Conservation (phyloP, 1,140 invertebrate genomes). For the Zaprionus davidi region DNA sequence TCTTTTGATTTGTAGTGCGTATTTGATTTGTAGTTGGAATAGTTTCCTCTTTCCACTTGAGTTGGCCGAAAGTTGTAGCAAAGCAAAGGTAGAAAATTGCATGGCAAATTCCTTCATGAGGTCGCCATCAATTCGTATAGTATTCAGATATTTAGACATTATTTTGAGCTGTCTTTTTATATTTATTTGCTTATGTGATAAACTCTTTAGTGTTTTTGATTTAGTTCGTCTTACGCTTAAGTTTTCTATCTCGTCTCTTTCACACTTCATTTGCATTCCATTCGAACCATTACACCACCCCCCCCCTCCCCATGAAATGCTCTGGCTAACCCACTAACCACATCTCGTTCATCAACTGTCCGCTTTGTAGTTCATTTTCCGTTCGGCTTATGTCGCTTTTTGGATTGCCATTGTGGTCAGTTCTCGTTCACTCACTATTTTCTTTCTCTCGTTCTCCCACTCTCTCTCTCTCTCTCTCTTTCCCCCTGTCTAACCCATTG, state of each 20-base stretch:
- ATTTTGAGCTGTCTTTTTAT: too few relatives aligned
- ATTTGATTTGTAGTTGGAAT: background rate
- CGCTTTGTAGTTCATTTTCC: conserved; percentile 45
- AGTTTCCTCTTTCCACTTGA: background rate
- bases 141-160: background rate
- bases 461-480: background rate
- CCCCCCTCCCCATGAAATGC: background rate
- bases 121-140: background rate
- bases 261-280: conserved; percentile 8
- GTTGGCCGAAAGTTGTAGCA: background rate
- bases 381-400: conserved; percentile 37
- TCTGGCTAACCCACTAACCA: conserved; percentile 35
- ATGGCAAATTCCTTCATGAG: background rate
- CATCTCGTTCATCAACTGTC: conserved; percentile 39
- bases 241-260: background rate
- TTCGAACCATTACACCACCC: background rate
- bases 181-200: background rate
- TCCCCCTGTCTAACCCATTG: conserved; percentile 34
- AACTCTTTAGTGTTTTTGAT: background rate
- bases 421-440: background rate
- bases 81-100: background rate
- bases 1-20: conserved; percentile 33
- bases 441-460: background rate
- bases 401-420: conserved; percentile 15
- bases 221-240: background rate